Evolutionary conservation across 1,140 invertebrate species (phyloP).

Genomic region (Drosophila asahinai): DNA sequence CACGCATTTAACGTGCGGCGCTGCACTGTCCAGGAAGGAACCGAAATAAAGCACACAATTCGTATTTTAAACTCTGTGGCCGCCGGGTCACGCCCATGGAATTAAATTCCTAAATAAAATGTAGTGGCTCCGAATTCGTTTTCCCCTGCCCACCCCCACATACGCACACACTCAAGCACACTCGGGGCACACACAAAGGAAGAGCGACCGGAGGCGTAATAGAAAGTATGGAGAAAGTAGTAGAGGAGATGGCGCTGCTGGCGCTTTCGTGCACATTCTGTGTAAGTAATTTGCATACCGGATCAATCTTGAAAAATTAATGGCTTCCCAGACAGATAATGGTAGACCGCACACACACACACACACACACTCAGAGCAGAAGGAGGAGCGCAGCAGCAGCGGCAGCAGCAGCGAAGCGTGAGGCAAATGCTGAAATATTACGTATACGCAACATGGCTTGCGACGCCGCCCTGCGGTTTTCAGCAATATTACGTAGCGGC

Average conservation of each 20-base stretch:
- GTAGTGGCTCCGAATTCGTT: slow-evolving; percentile 22
- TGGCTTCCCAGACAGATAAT: slow-evolving; percentile 85
- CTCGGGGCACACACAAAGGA: slow-evolving; percentile 18
- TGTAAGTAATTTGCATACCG: slow-evolving; percentile 85
- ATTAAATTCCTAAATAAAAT: slow-evolving; percentile 60
- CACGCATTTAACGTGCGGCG: slow-evolving; percentile 28
- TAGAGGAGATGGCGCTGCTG: slow-evolving; percentile 72
- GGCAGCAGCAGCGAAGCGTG: slow-evolving; percentile 67
- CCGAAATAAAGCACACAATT: slow-evolving; percentile 46
- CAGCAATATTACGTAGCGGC: slow-evolving; percentile 78
- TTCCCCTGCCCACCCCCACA: background rate
- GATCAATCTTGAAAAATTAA: slow-evolving; percentile 85
- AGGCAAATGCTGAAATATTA: slow-evolving; percentile 81
- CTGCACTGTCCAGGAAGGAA: slow-evolving; percentile 19
- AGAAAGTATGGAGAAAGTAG: slow-evolving; percentile 66
- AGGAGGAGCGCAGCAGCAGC: slow-evolving; percentile 40
- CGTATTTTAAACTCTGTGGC: slow-evolving; percentile 49
- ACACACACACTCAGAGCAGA: slow-evolving; percentile 27
- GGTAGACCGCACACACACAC: slow-evolving; percentile 78
- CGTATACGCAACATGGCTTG: slow-evolving; percentile 74
- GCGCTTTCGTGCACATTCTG: slow-evolving; percentile 74
- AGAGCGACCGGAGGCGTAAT: slow-evolving; percentile 50
- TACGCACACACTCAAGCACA: slow-evolving; percentile 7
- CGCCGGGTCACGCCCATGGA: slow-evolving; percentile 32
- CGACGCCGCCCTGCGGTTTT: slow-evolving; percentile 58